phyloP scores from a whole-genome alignment of 1,140 invertebrate genomes.

The Arion vulgaris region DNA sequence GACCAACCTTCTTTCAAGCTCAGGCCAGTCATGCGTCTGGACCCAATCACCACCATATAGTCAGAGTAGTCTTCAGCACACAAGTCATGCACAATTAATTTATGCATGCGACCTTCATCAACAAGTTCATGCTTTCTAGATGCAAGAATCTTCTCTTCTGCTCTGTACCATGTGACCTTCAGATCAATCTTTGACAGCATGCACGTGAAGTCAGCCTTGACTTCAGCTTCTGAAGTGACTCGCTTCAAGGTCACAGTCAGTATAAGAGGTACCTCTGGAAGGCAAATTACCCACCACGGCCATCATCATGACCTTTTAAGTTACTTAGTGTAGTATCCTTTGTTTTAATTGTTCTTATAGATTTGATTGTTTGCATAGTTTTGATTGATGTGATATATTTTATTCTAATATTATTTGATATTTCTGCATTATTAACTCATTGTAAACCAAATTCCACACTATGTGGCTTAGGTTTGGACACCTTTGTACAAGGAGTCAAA shows the following conservation, averaged over 20 bases:
- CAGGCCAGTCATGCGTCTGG: conserved; percentile 48
- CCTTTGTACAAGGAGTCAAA: too few relatives aligned
- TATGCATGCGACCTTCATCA: conserved; percentile 54
- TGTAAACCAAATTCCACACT: too few relatives aligned
- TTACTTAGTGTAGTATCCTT: neutral
- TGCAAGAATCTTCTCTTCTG: conserved; percentile 77
- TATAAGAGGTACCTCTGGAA: conserved; percentile 62
- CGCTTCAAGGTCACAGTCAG: conserved; percentile 57
- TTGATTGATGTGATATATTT: neutral
- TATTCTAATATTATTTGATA: too few relatives aligned
- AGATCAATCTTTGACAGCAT: conserved; percentile 96
- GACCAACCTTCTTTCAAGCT: conserved; percentile 54
- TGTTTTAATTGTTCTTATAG: too few relatives aligned
- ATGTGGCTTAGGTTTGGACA: too few relatives aligned
- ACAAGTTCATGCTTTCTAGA: conserved; percentile 58
- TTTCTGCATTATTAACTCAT: too few relatives aligned
- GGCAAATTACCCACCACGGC: conserved; percentile 33
- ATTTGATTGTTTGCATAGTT: neutral
- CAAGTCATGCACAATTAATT: conserved; percentile 58
- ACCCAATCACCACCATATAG: conserved; percentile 58
- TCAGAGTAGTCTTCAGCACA: conserved; percentile 58
- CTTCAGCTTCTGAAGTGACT: conserved; percentile 44
- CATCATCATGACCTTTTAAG: conserved; percentile 9
- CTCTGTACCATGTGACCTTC: conserved; percentile 95
- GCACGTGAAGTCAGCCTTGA: conserved; percentile 86